phyloP scores from a whole-genome alignment of 2,113 vertebrate genomes.

The Orcinus orca region DNA sequence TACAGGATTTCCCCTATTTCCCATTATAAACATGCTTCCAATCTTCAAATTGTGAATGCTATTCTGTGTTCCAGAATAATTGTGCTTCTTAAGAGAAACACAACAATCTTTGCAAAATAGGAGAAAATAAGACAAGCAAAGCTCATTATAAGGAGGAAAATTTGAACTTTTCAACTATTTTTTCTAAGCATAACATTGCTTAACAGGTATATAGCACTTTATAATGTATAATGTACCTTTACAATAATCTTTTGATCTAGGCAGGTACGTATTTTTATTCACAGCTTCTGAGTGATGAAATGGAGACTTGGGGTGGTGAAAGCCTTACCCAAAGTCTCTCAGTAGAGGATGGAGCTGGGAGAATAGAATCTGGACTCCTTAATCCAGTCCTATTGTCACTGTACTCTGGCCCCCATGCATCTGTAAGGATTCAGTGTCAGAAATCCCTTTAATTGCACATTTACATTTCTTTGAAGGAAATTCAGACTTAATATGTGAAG shows the following conservation, averaged over 20 bases:
- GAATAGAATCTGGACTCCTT: background rate
- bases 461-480: background rate
- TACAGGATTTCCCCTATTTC: background rate
- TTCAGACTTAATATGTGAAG: background rate
- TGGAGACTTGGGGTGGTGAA: background rate
- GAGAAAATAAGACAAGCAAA: slow-evolving; percentile 7
- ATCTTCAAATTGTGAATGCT: background rate
- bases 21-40: background rate
- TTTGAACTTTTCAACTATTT: background rate
- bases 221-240: background rate
- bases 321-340: background rate
- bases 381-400: background rate
- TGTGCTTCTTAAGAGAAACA: slow-evolving; percentile 28
- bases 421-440: background rate
- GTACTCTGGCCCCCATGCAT: background rate
- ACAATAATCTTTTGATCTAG: background rate
- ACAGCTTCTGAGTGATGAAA: background rate
- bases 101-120: background rate
- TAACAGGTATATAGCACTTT: background rate
- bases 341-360: background rate
- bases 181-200: background rate
- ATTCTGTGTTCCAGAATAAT: background rate
- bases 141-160: background rate
- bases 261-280: background rate
- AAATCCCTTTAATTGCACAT: background rate